Evolutionary conservation across 2,797 vertebrate genomes (phyloP), one percentile per base, ranked within the genome.

Genomic region (Gymnopithys bicolor): DNA sequence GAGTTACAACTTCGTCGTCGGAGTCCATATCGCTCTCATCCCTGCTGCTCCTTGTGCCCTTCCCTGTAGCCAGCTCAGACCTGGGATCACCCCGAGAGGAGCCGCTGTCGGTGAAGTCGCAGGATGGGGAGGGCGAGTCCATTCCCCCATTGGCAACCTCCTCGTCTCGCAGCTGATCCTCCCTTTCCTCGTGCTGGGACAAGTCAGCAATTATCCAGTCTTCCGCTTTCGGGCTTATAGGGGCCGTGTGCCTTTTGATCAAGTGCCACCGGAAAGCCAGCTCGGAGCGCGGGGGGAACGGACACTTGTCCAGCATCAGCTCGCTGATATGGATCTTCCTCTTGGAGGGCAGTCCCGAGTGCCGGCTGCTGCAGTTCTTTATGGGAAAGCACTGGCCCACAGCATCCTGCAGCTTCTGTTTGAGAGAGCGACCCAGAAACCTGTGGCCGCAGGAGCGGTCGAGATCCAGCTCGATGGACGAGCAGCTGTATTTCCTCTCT

Each of bases 301-400:
- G 99, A 93, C 99, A 99, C 94, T 98, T 99, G 94, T 99, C 99
- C 84, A 99, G 98, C 98, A 99, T 99, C 79, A 99, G 98, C 96
- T 99, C 99, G 3, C 99, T 99, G 93, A 99, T 99, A 52, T 99
- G 99, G 93, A 99, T 99, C 97, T 99, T 99, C 19, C 99, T 98
- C 91, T 99, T 99, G 52, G 99, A 98, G 48, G 98, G 98, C 95
- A 99, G 98, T 22, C 98, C 98, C 0, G 99, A 98, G 48, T 98
- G 98, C 32, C 98, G 96, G 81, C 98, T 98, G 90, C 98, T 98
- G 86, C 99, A 98, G 5, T 98, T 98, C 89, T 98, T 99, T 56
- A 99, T 98, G 28, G 99, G 99, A 22, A 99, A 98, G 97, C 99
- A 99, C 95, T 99, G 99, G 3, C 99, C 99, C 92, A 99, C 97